These are phyloP conservation scores for Chrysopa pallens DNA, from an alignment of 1,140 invertebrate genomes.

Conservation along the genomic window DNA sequence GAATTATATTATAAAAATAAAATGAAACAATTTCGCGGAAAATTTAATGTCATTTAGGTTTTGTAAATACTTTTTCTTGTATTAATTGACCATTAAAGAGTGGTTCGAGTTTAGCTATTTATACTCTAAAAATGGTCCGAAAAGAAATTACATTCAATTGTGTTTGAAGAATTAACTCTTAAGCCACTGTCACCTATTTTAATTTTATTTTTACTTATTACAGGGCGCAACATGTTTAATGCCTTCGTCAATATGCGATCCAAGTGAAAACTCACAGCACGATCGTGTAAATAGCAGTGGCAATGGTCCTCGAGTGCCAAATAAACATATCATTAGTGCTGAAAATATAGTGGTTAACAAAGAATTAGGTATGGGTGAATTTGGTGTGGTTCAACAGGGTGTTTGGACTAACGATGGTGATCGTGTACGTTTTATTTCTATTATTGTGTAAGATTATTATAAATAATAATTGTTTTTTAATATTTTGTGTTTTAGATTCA, in stretches of 20 bases:
- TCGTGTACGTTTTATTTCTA: constrained; percentile 36
- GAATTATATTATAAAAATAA: no score
- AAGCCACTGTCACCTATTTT: no score
- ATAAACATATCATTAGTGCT: constrained; percentile 89
- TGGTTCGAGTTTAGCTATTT: no score
- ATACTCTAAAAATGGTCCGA: no score
- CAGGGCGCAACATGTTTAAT: no score
- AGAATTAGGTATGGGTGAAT: constrained; percentile 88
- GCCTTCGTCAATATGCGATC: constrained; percentile 1
- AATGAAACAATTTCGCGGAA: no score
- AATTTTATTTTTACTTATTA: no score
- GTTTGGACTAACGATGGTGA: constrained; percentile 94
- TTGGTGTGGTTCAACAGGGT: constrained; percentile 93
- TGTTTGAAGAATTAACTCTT: constrained; percentile 9
- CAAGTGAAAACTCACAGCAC: not conserved
- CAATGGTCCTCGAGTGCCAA: constrained; percentile 40
- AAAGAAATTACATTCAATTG: no score
- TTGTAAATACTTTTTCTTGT: no score
- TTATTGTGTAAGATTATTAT: not conserved
- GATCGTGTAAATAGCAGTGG: not conserved
- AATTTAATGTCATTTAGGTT: no score
- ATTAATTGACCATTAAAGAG: no score
- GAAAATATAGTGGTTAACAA: constrained; percentile 89
- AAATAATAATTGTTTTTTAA: not conserved
- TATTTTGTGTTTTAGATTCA: constrained; percentile 42